Percentiles rank a stretch among this genome's conserved stretches.
phyloP scores from a whole-genome alignment of 2,888 invertebrate genomes.

The Eremobia ochroleuca region DNA sequence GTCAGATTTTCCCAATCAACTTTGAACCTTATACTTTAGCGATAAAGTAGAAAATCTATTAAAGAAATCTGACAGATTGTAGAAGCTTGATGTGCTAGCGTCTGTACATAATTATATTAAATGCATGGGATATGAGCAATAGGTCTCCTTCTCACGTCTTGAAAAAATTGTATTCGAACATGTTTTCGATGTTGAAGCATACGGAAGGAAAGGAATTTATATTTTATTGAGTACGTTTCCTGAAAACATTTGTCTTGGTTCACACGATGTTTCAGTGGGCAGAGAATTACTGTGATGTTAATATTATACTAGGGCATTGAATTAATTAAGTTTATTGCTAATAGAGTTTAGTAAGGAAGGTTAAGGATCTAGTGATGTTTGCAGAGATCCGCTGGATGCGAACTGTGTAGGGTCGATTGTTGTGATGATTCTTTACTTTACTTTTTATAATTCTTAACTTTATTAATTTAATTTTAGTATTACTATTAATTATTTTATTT shows the following conservation, averaged over 20 bases:
- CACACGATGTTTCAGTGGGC: neutral
- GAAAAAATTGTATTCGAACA: neutral
- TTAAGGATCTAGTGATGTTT: neutral
- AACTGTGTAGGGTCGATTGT: no score
- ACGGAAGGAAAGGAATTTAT: slow-evolving; percentile 9
- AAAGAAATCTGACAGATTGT: no score
- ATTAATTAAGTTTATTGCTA: neutral
- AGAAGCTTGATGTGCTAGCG: no score
- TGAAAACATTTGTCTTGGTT: slow-evolving; percentile 10
- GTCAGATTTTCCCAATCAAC: no score
- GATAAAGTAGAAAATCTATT: no score
- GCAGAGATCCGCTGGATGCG: no score
- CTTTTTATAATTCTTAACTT: no score
- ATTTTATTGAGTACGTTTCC: neutral
- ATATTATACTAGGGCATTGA: neutral
- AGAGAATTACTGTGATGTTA: neutral
- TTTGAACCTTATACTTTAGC: no score
- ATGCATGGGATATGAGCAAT: neutral
- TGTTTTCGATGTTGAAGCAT: neutral
- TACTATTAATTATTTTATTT: no score
- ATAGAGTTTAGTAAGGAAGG: neutral
- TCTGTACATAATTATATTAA: no score
- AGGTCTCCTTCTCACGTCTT: neutral
- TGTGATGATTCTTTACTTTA: neutral
- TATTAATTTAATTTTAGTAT: no score